Evolutionary conservation across 2,797 vertebrate genomes (phyloP), one percentile per base, ranked within the genome.

Genomic region (Salmo trutta): DNA sequence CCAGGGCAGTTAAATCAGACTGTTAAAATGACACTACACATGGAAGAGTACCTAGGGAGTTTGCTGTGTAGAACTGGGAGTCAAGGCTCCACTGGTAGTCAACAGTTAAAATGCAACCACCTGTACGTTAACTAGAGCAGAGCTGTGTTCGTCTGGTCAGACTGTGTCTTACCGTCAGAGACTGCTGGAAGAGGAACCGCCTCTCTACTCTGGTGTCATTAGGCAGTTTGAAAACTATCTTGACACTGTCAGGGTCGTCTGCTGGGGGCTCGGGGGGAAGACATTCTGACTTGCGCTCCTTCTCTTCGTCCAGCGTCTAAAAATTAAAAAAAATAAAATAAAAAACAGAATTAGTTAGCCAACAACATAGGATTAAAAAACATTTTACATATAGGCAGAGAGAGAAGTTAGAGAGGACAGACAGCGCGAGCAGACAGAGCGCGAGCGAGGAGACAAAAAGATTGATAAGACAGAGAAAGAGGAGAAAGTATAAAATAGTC

Each of bases 171-270:
- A 99, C 98, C 85, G 96, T 95, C 91, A 99, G 83, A 77, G 97
- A 98, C 91, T 99, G 96, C 2, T 96, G 96, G 79, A 98, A 98
- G 84, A 99, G 96, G 94, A 99, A 99, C 85, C 98, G 94, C 90
- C 98, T 94, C 91, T 99, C 98, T 86, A 99, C 98, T 81, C 98
- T 94, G 21, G 97, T 96, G 84, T 99, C 97, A 0, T 99, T 99
- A 83, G 98, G 98, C 93, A 99, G 93, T 90, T 98, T 99, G 92
- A 99, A 99, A 90, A 99, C 95, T 77, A 99, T 99, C 96, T 98
- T 99, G 80, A 99, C 96, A 1, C 96, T 96, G 85, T 98, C 97
- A 0, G 98, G 97, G 88, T 99, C 97, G 21, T 98, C 97, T 0
- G 94, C 90, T 3, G 95, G 92, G 0, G 98, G 98, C 54, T 99